Conservation (phyloP, 2,113 vertebrate species). For the Choloepus hoffmanni region DNA sequence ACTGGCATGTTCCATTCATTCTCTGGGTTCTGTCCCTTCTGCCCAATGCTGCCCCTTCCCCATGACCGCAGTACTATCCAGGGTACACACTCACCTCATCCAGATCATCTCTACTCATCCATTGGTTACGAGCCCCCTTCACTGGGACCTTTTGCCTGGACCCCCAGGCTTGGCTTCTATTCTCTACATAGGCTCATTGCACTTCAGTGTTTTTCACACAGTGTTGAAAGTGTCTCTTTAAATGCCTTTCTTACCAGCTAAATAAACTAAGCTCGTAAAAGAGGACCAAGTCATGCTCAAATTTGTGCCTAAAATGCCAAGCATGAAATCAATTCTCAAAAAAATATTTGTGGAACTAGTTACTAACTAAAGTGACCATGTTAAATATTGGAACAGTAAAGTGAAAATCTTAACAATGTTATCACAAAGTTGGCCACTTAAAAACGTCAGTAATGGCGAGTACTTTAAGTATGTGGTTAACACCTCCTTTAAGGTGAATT, state of each 20-base stretch:
- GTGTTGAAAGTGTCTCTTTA: conserved; percentile 11
- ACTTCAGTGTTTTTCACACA: neutral
- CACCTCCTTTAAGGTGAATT: neutral
- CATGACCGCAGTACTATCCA: neutral
- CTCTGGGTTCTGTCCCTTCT: neutral
- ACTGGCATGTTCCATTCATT: neutral
- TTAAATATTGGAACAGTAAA: neutral
- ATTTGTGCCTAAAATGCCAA: neutral
- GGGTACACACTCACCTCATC: neutral
- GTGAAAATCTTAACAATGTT: neutral
- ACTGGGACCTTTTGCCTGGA: neutral
- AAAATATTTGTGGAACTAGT: neutral
- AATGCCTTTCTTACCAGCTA: neutral
- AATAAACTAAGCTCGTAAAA: neutral
- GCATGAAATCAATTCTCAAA: neutral
- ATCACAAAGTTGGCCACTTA: neutral
- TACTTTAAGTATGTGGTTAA: neutral
- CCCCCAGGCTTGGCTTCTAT: neutral
- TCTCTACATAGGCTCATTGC: neutral
- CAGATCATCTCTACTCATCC: neutral
- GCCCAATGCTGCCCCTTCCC: neutral
- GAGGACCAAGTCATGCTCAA: conserved; percentile 19
- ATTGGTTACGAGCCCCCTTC: neutral
- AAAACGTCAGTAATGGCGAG: neutral
- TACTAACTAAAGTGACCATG: neutral